Base-by-base conservation (phyloP, 2,888 invertebrate species). In the Chironomus tentans region DNA sequence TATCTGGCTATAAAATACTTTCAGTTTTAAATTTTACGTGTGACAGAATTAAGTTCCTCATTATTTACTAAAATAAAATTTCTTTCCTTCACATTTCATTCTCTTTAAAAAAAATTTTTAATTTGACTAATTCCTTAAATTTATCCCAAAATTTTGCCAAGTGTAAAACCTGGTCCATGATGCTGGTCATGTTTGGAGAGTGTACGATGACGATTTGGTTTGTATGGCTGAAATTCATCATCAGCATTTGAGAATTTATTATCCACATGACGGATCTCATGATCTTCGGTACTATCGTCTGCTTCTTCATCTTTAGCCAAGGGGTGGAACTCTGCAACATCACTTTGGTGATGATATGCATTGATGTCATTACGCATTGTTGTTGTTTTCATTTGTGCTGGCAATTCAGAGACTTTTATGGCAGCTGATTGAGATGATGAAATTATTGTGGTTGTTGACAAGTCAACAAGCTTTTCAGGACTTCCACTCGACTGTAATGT, bases 71-170 rank as follows among this genome's bases (percentile, higher is more conserved):
- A 38, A 38, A 38, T 38, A 38, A 38, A 38, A 38, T 38, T 38
- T 38, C 10, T 38, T 10, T 38, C 38, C 10, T 56, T 56, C 18
- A 15, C 18, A 15, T 56, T 15, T 56, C n/a, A 56, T 6, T 22
- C 4, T 65, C 4, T 24, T 18, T 70, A 50, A 50, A 70, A 69
- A 38, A 56, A 56, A 56, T 18, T 56, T 4, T 13, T 70, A 70
- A 70, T 70, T 70, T 50, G 50, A 70, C 70, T 70, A 74, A 50
- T 38, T 38, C 38, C 38, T 38, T 38, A 18, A 72, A 13, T 76
- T 81, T 84, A 84, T 79, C 84, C 84, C 79, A 84, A 80, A 79
- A 84, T 83, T 79, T 84, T 84, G 79, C 84, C 84, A 80, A 83
- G 83, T 78, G 81, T 81, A 76, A 82, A 81, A 79, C 84, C 83